phyloP scores from a whole-genome alignment of 2,888 invertebrate genomes.

The Spilarctia lutea region DNA sequence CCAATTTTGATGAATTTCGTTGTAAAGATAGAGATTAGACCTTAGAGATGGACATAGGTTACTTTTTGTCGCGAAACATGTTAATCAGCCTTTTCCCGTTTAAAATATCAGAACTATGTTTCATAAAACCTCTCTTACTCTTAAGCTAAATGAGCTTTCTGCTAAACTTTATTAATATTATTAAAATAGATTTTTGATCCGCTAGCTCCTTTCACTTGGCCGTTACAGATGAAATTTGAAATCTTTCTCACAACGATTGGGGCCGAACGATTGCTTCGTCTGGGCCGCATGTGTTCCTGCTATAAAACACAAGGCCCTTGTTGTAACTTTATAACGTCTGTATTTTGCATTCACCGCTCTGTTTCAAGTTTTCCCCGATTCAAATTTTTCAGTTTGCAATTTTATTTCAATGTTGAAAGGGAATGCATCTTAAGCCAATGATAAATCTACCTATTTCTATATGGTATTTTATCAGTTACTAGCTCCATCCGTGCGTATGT shows the following conservation, averaged over 20 bases:
- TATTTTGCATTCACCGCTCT: slow-evolving; percentile 38
- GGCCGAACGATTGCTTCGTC: slow-evolving; percentile 53
- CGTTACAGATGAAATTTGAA: slow-evolving; percentile 53
- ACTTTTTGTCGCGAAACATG: too few species aligned
- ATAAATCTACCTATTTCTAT: not conserved
- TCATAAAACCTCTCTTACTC: too few species aligned
- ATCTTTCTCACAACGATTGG: slow-evolving; percentile 58
- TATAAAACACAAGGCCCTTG: slow-evolving; percentile 53
- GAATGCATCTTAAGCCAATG: not conserved
- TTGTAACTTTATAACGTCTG: slow-evolving; percentile 45
- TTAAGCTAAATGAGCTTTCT: not conserved
- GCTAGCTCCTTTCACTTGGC: slow-evolving; percentile 29
- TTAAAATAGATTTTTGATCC: not conserved
- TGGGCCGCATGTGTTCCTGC: slow-evolving; percentile 53
- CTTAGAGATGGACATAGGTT: too few species aligned
- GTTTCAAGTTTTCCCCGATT: slow-evolving; percentile 31
- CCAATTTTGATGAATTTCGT: too few species aligned
- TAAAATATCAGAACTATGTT: too few species aligned
- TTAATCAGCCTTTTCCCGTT: too few species aligned
- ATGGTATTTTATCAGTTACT: not conserved
- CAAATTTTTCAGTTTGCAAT: slow-evolving; percentile 22
- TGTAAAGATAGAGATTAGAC: too few species aligned
- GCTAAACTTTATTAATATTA: not conserved
- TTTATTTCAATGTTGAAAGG: slow-evolving; percentile 15
- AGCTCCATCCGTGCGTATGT: too few species aligned